Evolutionary conservation across 2,797 vertebrate genomes (phyloP).

Genomic region (Nyctibius grandis): DNA sequence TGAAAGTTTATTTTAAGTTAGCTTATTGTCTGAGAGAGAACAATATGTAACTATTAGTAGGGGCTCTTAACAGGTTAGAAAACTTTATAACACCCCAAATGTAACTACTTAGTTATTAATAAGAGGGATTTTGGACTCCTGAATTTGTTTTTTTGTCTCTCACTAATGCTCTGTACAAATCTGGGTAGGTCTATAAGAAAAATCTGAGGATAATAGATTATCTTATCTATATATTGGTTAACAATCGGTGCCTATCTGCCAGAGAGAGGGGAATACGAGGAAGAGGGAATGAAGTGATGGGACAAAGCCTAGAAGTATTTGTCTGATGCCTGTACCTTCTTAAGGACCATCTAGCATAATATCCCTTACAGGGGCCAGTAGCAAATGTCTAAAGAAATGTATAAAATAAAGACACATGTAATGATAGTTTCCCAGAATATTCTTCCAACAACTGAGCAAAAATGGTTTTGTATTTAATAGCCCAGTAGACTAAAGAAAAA

Average conservation of each 20-base stretch:
- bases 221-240: not conserved
- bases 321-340: not conserved
- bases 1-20: not conserved
- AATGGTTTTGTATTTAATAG: not conserved
- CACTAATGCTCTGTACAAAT: not conserved
- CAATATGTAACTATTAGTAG: not conserved
- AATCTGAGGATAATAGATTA: not conserved
- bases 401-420: not conserved
- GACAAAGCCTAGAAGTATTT: not conserved
- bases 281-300: not conserved
- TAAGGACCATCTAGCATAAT: not conserved
- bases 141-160: not conserved
- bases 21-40: not conserved
- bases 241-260: not conserved
- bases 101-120: not conserved
- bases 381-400: not conserved
- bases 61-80: not conserved
- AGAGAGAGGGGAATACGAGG: not conserved
- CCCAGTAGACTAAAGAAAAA: not conserved
- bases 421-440: not conserved
- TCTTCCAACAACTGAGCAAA: not conserved
- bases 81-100: not conserved
- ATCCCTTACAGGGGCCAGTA: not conserved
- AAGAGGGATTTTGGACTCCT: not conserved
- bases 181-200: not conserved